Percentiles rank a stretch among this genome's conserved stretches.
Evolutionary conservation across 2,113 vertebrate species (phyloP).

Genomic region (Pandion haliaetus): DNA sequence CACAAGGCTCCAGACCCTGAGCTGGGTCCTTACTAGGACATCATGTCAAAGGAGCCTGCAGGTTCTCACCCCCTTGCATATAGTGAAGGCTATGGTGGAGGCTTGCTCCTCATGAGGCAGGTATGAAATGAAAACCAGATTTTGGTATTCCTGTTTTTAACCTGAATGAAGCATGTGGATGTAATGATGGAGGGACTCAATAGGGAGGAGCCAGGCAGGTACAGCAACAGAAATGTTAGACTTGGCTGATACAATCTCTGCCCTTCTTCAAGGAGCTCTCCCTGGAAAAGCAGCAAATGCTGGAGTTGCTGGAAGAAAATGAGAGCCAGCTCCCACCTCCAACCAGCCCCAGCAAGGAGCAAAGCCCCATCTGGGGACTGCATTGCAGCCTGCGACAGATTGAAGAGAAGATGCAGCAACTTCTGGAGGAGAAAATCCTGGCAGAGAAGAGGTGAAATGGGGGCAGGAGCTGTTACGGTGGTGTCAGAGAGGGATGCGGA

Average conservation of each 20-base stretch:
- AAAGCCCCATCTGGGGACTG: conserved; percentile 70
- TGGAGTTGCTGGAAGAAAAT: conserved; percentile 84
- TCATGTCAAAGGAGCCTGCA: background rate
- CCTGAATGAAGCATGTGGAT: background rate
- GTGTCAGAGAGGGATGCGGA: background rate
- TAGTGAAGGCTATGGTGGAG: background rate
- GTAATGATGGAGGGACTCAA: background rate
- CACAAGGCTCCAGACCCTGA: background rate
- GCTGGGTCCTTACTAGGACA: background rate
- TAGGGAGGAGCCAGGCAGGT: background rate
- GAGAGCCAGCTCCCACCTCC: conserved; percentile 59
- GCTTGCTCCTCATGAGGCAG: background rate
- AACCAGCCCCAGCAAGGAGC: conserved; percentile 45
- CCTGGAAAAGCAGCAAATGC: conserved; percentile 88
- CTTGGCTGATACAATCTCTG: background rate
- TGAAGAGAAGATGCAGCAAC: conserved; percentile 90
- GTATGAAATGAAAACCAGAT: background rate
- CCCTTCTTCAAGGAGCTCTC: conserved; percentile 84
- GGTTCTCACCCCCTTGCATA: background rate
- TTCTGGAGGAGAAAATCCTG: conserved; percentile 88
- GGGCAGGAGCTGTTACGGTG: background rate
- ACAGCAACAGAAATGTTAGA: background rate
- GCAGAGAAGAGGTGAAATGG: conserved; percentile 86
- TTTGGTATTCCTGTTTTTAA: background rate
- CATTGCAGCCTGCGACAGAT: conserved; percentile 86